Base-by-base conservation (phyloP, 2,888 invertebrate species). In the Hipparchia sbordonii region DNA sequence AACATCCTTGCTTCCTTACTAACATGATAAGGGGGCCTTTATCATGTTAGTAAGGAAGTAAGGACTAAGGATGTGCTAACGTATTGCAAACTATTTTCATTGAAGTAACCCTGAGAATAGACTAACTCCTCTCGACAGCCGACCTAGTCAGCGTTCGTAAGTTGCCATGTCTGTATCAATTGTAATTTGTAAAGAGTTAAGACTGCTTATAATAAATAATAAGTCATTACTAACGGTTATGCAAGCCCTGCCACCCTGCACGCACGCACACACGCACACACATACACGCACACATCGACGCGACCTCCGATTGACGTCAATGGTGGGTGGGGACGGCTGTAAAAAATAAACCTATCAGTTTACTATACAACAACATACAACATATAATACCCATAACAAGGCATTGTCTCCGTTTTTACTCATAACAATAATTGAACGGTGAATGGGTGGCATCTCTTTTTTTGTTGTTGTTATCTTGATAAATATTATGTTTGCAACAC, bases 291-390 rank as follows among this genome's bases (percentile, higher is more conserved):
- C 77, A 75, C 75, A 73, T 79, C 79, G 76, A 83, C 83, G 80
- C 78, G 76, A 78, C 77, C 89, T 89, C 87, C 87, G 81, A 89
- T 89, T 93, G 93, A 93, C 93, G 93, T 93, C 92, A 93, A 90
- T 89, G 85, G 85, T 86, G 85, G 89, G 90, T 86, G 88, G 89
- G 89, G 84, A 83, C 86, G 79, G 78, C 79, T 79, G 82, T 85
- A 87, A 85, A 88, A 91, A 91, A 90, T 89, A 90, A 89, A 92
- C 89, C 89, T 90, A 91, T 91, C 90, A 82, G 88, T 87, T 92
- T 89, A 91, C 90, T 89, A 90, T 87, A 80, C 83, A 80, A 82
- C 82, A 87, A 89, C 83, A 82, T 80, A 65, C 65, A 52, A 52
- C 65, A 52, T 65, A 52, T 33, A 81, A 6, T 6, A 8, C 82